Percentiles rank a stretch among this genome's conserved stretches.
phyloP scores from a whole-genome alignment of 2,888 invertebrate species.

The Epinotia ramella region DNA sequence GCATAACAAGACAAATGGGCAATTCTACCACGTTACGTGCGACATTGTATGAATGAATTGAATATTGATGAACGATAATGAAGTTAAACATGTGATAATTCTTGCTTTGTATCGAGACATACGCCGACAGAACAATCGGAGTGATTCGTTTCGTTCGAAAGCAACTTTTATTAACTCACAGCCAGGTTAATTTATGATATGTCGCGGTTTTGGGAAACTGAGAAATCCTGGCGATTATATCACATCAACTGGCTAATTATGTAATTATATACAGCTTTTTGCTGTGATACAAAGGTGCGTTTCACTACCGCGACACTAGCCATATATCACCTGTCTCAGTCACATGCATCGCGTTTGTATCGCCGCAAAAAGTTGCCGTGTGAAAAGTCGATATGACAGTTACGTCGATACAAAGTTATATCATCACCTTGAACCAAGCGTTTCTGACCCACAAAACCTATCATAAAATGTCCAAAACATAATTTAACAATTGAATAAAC shows the following conservation, averaged over 20 bases:
- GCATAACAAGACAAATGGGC: background rate
- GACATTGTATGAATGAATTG: slow-evolving; percentile 17
- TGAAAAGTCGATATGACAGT: background rate
- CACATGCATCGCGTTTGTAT: too few relatives aligned
- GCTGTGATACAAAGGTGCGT: too few relatives aligned
- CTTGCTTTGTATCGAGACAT: background rate
- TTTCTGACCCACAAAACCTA: background rate
- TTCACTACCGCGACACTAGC: too few relatives aligned
- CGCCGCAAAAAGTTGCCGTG: too few relatives aligned
- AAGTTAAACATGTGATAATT: slow-evolving; percentile 3
- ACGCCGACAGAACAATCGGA: background rate
- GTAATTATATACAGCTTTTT: background rate
- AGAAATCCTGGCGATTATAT: background rate
- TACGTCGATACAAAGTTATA: background rate
- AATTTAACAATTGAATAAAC: background rate
- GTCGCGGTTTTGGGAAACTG: background rate
- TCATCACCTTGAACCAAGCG: background rate
- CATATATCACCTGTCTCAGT: too few relatives aligned
- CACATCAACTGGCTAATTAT: background rate
- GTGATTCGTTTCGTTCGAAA: background rate
- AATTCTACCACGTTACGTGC: background rate
- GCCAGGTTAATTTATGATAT: background rate
- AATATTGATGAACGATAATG: slow-evolving; percentile 14
- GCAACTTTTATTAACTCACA: background rate
- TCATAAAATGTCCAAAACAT: background rate